Evolutionary conservation across 2,797 vertebrate species (phyloP), one percentile per base, ranked within the genome.

Genomic region (Hafferia zeledoni): DNA sequence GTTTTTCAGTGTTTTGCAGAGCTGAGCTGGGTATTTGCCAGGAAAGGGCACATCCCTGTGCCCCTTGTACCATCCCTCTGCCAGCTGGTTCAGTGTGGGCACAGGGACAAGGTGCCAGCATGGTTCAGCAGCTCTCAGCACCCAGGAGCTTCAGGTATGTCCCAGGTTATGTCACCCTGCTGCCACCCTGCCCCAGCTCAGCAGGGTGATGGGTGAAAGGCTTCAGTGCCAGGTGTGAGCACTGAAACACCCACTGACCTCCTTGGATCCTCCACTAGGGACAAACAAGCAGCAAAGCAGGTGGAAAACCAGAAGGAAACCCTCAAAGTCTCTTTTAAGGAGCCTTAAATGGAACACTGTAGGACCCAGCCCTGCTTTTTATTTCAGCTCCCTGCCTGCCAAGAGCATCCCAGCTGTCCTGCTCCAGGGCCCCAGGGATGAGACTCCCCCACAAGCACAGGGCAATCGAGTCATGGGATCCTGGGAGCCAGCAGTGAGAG

Each of bases 181-280:
- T 52, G 16, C 16, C 49, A 71, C 39, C n/a, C 39, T 2, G 17
- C 79, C 33, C 55, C 0, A 0, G 2, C 24, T 10, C 1, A 0
- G 30, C 2, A 2, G 30, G 43, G 70, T 59, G 93, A 47, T 0
- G 6, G 63, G 23, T 31, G 44, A 39, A 17, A 20, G 41, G 55
- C 19, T 89, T 47, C 50, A 6, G 72, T 31, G 57, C 57, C 65
- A 69, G 30, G n/a, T 17, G 15, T 5, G 47, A 79, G 2, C 13
- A 6, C 46, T 20, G 5, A 65, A 88, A 25, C 72, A 70, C 12
- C 7, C 53, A 12, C 37, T 2, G 74, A 25, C 23, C 69, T 44
- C 22, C 41, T 27, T 1, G 9, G 13, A n/a, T 61, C 23, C 8
- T 82, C 50, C 70, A 15, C 8, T 4, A 33, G 43, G 61, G 30